Base-by-base conservation (phyloP, 2,888 invertebrate species). In the Eupithecia insigniata region DNA sequence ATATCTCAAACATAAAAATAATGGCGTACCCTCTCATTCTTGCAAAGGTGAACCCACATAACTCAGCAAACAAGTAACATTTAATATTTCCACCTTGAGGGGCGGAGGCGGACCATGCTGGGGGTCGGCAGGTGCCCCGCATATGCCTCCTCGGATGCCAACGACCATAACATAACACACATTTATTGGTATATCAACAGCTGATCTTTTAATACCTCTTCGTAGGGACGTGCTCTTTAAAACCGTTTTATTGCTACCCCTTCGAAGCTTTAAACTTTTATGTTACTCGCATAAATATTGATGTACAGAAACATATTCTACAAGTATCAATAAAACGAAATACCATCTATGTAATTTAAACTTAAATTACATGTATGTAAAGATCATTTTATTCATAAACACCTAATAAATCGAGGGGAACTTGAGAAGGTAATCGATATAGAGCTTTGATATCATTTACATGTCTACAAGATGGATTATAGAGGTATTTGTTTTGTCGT, bases 81-180 rank as follows among this genome's bases (percentile, higher is more conserved):
- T 92, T 91, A 91, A 92, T 92, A 92, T 90, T 89, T 89, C 89
- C 87, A 85, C 83, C 86, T 84, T 78, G 84, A 81, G 88, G 89
- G 89, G 87, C 85, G 84, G 83, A 80, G 76, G 46, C n/a, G 51
- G 12, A 10, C 51, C 55, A 26, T 22, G 55, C 79, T 76, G 81
- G 88, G n/a, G 89, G 85, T 82, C 80, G 83, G 88, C 93, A 93
- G 93, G 93, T 93, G 93, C 89, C 87, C 88, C 81, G 85, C 92
- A 92, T 90, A 92, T 92, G 93, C 89, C 91, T 90, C 89, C 90
- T 67, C 89, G 86, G 90, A 91, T 92, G 93, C 90, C 92, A 93
- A 89, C 86, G 93, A 93, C 92, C 93, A 87, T 75, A 22, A 67
- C 22, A 64, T 78, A 76, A 73, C 71, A 78, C 70, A 71, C 66